These are phyloP conservation scores for Podocnemis expansa DNA, from an alignment of 2,113 vertebrate species.

Conservation along the genomic window DNA sequence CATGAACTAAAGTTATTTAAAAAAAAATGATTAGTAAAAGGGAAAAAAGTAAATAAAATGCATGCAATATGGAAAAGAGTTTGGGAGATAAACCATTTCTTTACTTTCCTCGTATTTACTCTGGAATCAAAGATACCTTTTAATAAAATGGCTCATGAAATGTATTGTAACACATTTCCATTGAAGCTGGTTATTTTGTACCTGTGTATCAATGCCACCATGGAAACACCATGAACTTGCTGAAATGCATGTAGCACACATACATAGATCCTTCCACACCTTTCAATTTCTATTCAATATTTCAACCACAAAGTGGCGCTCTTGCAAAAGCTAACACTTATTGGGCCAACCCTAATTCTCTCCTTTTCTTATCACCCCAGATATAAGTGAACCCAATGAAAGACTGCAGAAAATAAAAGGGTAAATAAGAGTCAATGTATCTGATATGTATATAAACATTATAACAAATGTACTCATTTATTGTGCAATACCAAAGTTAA, in stretches of 20 bases:
- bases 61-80: not conserved
- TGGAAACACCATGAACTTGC: not conserved
- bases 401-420: not conserved
- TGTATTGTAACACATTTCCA: not conserved
- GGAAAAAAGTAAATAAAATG: not conserved
- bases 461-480: slow-evolving; percentile 38
- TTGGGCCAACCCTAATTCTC: not conserved
- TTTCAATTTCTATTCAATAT: slow-evolving; percentile 45
- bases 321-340: slow-evolving; percentile 77
- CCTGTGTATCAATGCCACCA: not conserved
- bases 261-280: not conserved
- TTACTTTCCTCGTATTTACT: not conserved
- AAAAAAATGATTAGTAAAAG: not conserved
- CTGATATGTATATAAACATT: not conserved
- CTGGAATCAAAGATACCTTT: not conserved
- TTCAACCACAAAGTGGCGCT: slow-evolving; percentile 82
- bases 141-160: not conserved
- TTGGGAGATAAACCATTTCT: not conserved
- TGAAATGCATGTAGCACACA: not conserved
- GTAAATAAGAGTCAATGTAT: not conserved
- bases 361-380: not conserved
- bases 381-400: not conserved
- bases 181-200: not conserved
- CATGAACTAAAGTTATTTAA: not conserved
- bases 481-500: not conserved